Conservation (phyloP, 2,797 vertebrate species). For the Gila robusta region DNA sequence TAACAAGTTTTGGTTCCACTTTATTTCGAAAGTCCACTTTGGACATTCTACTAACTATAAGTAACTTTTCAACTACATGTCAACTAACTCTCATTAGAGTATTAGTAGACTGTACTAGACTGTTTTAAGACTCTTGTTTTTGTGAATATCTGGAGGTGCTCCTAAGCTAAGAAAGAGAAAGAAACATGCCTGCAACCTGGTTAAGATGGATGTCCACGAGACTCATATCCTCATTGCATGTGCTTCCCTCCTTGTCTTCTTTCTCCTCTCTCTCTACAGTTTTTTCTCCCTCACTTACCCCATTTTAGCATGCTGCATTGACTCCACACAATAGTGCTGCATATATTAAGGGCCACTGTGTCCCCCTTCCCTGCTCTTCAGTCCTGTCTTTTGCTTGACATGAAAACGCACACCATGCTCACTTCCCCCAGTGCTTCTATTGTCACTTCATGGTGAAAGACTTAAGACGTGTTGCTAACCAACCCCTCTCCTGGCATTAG, state of each 20-base stretch:
- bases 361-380: constrained; percentile 64
- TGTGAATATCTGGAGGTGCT: background rate
- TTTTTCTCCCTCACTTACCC: constrained; percentile 48
- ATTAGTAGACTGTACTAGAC: too few species aligned
- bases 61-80: too few species aligned
- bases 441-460: constrained; percentile 34
- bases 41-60: too few species aligned
- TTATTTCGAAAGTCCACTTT: too few species aligned
- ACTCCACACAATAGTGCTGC: constrained; percentile 78
- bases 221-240: constrained; percentile 56
- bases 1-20: background rate
- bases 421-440: constrained; percentile 48
- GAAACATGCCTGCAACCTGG: constrained; percentile 1
- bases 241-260: constrained; percentile 56
- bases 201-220: constrained; percentile 59
- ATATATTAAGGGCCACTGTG: constrained; percentile 77
- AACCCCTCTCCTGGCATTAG: constrained; percentile 20
- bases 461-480: constrained; percentile 22
- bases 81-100: too few species aligned
- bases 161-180: background rate
- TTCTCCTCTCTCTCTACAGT: constrained; percentile 58
- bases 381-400: constrained; percentile 50
- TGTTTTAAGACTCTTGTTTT: background rate
- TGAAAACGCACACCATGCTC: constrained; percentile 34
- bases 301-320: constrained; percentile 80